A percentile compares a stretch with the other conserved stretches of the same genome.
Conservation (phyloP, 2,797 vertebrate species). For the Dermochelys coriacea region DNA sequence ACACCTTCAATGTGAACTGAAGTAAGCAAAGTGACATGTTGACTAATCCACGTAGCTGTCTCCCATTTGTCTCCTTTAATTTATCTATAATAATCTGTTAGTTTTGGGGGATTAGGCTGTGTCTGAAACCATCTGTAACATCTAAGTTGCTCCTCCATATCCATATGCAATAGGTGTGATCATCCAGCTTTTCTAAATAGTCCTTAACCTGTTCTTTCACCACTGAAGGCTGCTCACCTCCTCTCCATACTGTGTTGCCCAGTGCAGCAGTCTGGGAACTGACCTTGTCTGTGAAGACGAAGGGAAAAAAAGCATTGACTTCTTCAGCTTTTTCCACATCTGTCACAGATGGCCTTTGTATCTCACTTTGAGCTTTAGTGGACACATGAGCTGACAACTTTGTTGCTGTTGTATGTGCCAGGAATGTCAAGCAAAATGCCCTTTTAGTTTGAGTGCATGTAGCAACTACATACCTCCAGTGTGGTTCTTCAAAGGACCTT, state of each 20-base stretch:
- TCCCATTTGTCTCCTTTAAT: slow-evolving; percentile 53
- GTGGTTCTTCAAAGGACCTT: not conserved
- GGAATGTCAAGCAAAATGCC: not conserved
- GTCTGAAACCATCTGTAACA: not conserved
- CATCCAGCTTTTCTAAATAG: too few relatives aligned
- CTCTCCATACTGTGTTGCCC: too few relatives aligned
- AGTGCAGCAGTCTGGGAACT: too few relatives aligned
- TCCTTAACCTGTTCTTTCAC: too few relatives aligned
- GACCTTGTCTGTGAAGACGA: too few relatives aligned
- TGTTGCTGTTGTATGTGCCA: not conserved
- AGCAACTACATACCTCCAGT: not conserved
- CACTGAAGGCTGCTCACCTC: too few relatives aligned
- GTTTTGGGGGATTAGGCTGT: slow-evolving; percentile 32
- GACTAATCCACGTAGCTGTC: slow-evolving; percentile 20
- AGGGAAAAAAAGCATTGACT: too few relatives aligned
- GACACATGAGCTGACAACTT: not conserved
- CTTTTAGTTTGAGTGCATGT: not conserved
- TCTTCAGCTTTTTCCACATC: too few relatives aligned
- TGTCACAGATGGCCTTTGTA: not conserved
- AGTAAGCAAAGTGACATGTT: slow-evolving; percentile 55
- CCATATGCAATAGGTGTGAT: not conserved
- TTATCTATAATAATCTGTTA: slow-evolving; percentile 1
- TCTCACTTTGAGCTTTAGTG: not conserved
- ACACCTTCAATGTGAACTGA: slow-evolving; percentile 31
- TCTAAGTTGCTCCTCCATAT: not conserved